phyloP scores from a whole-genome alignment of 2,113 vertebrate genomes.

The Chloropsis cyanopogon region DNA sequence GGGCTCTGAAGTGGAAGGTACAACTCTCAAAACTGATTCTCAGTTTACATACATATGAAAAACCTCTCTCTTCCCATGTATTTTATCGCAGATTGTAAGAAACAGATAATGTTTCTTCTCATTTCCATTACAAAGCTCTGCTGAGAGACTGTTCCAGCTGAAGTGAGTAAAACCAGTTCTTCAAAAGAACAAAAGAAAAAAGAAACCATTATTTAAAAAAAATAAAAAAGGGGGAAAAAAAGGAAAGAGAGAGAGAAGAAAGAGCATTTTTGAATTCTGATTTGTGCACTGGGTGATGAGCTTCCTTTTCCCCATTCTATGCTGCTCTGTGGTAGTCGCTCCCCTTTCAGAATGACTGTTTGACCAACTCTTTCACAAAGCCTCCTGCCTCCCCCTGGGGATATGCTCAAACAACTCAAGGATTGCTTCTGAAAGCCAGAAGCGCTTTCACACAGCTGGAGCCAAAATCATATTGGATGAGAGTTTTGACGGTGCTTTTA shows the following conservation, averaged over 20 bases:
- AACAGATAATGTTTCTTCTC: slow-evolving; percentile 12
- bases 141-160: not conserved
- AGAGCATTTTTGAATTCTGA: not conserved
- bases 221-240: too few relatives aligned
- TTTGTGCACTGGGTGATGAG: not conserved
- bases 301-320: not conserved
- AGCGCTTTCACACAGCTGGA: slow-evolving; percentile 32
- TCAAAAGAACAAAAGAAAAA: not conserved
- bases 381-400: not conserved
- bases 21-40: not conserved
- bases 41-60: slow-evolving; percentile 31
- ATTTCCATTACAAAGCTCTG: slow-evolving; percentile 62
- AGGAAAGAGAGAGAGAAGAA: not conserved
- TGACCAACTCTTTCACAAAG: not conserved
- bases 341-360: not conserved
- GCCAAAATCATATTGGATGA: not conserved
- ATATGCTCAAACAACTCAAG: not conserved
- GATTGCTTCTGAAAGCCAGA: not conserved
- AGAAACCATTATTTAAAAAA: not conserved
- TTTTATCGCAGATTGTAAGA: slow-evolving; percentile 20
- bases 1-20: slow-evolving; percentile 5
- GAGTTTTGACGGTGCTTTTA: not conserved
- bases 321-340: not conserved
- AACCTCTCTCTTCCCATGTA: not conserved
- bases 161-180: slow-evolving; percentile 45